These are phyloP conservation scores for Conger conger DNA, from an alignment of 2,113 vertebrate species.

Conservation along the genomic window DNA sequence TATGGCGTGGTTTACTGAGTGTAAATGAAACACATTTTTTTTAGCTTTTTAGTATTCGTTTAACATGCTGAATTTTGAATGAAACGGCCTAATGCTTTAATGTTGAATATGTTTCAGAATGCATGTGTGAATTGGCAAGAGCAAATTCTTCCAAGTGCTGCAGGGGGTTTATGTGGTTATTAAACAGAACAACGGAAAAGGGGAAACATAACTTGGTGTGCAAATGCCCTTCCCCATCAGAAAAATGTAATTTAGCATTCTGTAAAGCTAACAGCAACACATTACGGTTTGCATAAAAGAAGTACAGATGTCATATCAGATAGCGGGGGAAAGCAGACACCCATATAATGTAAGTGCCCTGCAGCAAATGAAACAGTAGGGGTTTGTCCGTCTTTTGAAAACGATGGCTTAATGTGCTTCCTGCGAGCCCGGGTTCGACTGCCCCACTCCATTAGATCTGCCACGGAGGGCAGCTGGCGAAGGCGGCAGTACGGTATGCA, in stretches of 20 bases:
- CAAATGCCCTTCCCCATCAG: neutral
- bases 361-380: constrained; percentile 27
- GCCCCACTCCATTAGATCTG: constrained; percentile 59
- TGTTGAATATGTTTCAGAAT: neutral
- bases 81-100: neutral
- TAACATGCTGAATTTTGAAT: neutral
- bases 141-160: neutral
- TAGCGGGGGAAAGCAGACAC: neutral
- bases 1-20: neutral
- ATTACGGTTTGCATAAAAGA: neutral
- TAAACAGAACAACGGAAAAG: neutral
- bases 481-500: constrained; percentile 56
- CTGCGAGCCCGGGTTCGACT: constrained; percentile 54
- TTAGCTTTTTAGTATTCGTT: neutral
- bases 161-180: neutral
- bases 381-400: constrained; percentile 33
- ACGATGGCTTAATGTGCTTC: constrained; percentile 24
- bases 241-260: neutral
- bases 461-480: constrained; percentile 51
- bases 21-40: too few species aligned
- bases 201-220: neutral
- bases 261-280: neutral
- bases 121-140: neutral
- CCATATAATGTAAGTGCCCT: constrained; percentile 21
- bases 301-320: neutral